These are phyloP conservation scores for Sinotaia quadrata DNA, from an alignment of 2,888 invertebrate species.

Conservation along the genomic window DNA sequence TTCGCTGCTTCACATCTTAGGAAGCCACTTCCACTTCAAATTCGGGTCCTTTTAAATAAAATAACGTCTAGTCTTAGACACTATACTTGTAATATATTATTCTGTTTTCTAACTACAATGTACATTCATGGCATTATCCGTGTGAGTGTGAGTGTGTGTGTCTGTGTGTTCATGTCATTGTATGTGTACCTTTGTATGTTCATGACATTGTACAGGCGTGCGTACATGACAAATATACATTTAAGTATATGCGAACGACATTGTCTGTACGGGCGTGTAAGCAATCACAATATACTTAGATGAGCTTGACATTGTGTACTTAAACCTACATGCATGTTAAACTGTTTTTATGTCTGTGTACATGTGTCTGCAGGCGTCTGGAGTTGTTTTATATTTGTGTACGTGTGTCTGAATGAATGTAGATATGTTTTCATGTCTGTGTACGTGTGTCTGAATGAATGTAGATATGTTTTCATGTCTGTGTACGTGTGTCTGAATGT, in stretches of 20 bases:
- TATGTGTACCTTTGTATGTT: conserved; percentile 3
- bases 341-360: not conserved
- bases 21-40: no score
- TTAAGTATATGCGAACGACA: no score
- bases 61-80: no score
- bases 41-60: no score
- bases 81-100: no score
- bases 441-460: not conserved
- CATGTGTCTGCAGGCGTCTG: not conserved
- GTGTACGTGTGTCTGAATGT: not conserved
- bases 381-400: not conserved
- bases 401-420: not conserved
- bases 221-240: no score
- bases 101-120: no score
- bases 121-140: no score
- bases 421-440: not conserved
- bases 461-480: not conserved
- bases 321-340: not conserved
- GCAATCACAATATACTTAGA: no score
- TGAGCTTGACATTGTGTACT: no score
- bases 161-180: not conserved
- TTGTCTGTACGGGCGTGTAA: no score
- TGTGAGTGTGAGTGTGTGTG: conserved; percentile 13
- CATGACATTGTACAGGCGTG: not conserved
- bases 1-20: no score